Conservation (phyloP, 2,113 vertebrate genomes). For the Neotragus moschatus region DNA sequence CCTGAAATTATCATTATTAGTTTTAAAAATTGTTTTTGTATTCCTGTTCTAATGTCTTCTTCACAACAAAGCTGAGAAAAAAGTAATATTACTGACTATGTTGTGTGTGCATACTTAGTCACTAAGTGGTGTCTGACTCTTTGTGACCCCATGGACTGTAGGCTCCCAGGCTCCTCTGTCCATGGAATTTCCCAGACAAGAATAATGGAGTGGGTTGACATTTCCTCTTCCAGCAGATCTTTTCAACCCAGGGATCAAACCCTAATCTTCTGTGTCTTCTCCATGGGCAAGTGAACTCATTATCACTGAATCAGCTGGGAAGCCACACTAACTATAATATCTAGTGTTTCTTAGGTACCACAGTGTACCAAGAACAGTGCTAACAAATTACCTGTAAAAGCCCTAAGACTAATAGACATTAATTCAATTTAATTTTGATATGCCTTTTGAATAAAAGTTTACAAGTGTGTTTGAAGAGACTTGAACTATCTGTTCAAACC, state of each 20-base stretch:
- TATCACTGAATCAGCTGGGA: neutral
- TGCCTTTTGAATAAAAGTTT: neutral
- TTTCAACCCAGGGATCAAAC: neutral
- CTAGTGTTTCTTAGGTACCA: neutral
- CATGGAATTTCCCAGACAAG: neutral
- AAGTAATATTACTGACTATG: neutral
- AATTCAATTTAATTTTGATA: neutral
- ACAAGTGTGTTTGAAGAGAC: neutral
- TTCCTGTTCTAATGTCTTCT: neutral
- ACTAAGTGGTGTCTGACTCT: neutral
- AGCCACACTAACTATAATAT: neutral
- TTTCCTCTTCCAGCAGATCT: neutral
- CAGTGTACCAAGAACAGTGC: neutral
- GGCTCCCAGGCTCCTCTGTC: neutral
- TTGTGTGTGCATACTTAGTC: neutral
- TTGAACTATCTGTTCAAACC: neutral
- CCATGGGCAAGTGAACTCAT: neutral
- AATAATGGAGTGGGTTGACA: neutral
- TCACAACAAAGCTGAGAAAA: neutral
- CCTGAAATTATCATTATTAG: neutral
- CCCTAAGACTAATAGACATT: neutral
- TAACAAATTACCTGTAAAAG: neutral
- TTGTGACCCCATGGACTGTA: neutral
- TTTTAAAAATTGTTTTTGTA: neutral
- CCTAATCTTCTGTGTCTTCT: neutral